These are phyloP conservation scores for Camelus bactrianus DNA, from an alignment of 2,113 vertebrate genomes.

Conservation along the genomic window DNA sequence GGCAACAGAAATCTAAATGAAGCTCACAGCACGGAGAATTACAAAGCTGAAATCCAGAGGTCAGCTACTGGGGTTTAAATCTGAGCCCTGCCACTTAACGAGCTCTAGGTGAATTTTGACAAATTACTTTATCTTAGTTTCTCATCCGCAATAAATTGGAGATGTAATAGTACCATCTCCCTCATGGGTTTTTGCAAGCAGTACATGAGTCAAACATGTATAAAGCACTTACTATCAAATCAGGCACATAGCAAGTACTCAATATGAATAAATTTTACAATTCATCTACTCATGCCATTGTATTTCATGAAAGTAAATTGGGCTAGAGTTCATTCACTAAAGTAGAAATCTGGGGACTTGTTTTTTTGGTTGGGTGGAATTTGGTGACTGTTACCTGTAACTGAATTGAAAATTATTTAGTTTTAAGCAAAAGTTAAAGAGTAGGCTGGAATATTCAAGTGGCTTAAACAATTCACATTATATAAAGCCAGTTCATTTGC, in stretches of 20 bases:
- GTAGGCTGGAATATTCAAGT: constrained; percentile 35
- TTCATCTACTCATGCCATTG: not conserved
- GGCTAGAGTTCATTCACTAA: constrained; percentile 8
- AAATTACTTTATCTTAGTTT: constrained; percentile 31
- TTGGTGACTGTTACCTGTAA: not conserved
- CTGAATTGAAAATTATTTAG: constrained; percentile 50
- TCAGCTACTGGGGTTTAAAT: constrained; percentile 6
- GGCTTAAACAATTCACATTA: not conserved
- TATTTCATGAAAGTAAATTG: not conserved
- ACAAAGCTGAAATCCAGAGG: constrained; percentile 24
- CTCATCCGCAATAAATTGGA: not conserved
- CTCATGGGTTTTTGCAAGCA: not conserved
- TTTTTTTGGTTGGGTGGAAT: constrained; percentile 30
- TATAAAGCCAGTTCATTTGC: constrained; percentile 37
- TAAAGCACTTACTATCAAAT: constrained; percentile 46
- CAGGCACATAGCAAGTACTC: not conserved
- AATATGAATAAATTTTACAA: constrained; percentile 4
- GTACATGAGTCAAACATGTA: not conserved
- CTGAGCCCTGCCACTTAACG: not conserved
- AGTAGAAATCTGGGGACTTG: constrained; percentile 21
- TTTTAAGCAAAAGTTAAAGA: constrained; percentile 29
- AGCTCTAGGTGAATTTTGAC: constrained; percentile 11
- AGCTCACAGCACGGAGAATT: not conserved
- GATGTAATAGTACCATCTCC: not conserved
- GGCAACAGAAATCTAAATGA: constrained; percentile 21